Percentiles rank a stretch among this genome's conserved stretches.
Evolutionary conservation across 2,113 vertebrate species (phyloP).

Genomic region (Nothobranchius furzeri): DNA sequence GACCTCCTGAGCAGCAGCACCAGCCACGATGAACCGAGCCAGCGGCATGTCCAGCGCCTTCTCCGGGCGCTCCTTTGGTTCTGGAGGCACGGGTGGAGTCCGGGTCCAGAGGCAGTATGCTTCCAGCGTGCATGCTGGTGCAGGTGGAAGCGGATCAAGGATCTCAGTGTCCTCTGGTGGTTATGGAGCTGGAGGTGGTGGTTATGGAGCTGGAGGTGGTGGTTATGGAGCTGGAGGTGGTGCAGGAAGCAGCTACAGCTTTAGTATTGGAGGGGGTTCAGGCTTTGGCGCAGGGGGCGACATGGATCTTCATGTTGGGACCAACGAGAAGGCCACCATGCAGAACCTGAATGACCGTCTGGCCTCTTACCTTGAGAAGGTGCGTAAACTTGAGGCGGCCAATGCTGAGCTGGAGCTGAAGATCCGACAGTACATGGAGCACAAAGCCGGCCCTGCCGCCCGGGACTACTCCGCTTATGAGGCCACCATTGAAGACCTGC

Average conservation of each 20-base stretch:
- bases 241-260: slow-evolving; percentile 4
- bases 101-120: slow-evolving; percentile 2
- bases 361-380: slow-evolving; percentile 88
- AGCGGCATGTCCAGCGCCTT: background rate
- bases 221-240: background rate
- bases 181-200: slow-evolving; percentile 3
- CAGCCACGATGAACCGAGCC: background rate
- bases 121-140: slow-evolving; percentile 57
- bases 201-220: slow-evolving; percentile 6
- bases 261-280: background rate
- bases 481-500: slow-evolving; percentile 84
- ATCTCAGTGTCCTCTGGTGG: slow-evolving; percentile 49
- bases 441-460: slow-evolving; percentile 69
- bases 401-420: slow-evolving; percentile 84
- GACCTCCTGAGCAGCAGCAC: slow-evolving; percentile 46
- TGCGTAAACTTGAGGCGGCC: slow-evolving; percentile 83
- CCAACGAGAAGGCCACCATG: slow-evolving; percentile 92
- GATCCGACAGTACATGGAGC: slow-evolving; percentile 89
- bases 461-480: slow-evolving; percentile 83
- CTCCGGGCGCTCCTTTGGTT: slow-evolving; percentile 6
- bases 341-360: slow-evolving; percentile 92
- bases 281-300: slow-evolving; percentile 6
- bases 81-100: background rate
- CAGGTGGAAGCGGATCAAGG: slow-evolving; percentile 48
- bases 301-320: slow-evolving; percentile 47